These are phyloP conservation scores for Lophotriccus pileatus DNA, from an alignment of 2,797 vertebrate species.

Conservation along the genomic window DNA sequence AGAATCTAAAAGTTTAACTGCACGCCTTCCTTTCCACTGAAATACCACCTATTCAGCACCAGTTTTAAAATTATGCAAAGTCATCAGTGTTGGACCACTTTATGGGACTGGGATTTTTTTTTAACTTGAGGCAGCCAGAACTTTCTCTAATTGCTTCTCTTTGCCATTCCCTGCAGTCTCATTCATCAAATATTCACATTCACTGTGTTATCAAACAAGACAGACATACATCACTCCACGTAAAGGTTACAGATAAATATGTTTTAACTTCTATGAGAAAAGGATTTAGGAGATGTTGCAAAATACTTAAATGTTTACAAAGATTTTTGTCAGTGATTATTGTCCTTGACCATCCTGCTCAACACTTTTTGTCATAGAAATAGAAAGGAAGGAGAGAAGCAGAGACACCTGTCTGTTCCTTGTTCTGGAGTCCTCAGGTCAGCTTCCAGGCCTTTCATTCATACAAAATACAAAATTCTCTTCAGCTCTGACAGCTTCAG, in stretches of 20 bases:
- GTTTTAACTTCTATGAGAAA: slow-evolving; percentile 55
- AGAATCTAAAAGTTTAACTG: background rate
- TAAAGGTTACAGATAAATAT: slow-evolving; percentile 78
- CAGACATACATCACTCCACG: slow-evolving; percentile 69
- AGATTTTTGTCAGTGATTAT: slow-evolving; percentile 57
- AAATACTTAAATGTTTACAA: slow-evolving; percentile 67
- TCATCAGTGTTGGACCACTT: background rate
- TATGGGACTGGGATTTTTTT: background rate
- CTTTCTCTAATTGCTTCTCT: background rate
- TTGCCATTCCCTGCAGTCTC: background rate
- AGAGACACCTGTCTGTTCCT: slow-evolving; percentile 53
- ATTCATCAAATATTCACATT: slow-evolving; percentile 50
- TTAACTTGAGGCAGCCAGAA: background rate
- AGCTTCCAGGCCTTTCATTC: slow-evolving; percentile 40
- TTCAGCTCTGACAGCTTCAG: slow-evolving; percentile 1
- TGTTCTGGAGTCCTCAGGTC: slow-evolving; percentile 36
- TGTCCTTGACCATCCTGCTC: slow-evolving; percentile 57
- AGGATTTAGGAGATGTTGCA: slow-evolving; percentile 56
- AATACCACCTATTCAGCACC: background rate
- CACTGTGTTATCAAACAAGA: slow-evolving; percentile 68
- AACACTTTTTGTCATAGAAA: slow-evolving; percentile 61
- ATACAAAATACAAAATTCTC: slow-evolving; percentile 57
- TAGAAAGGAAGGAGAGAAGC: slow-evolving; percentile 52
- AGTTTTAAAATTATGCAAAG: background rate
- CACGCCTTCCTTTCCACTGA: slow-evolving; percentile 26